Percentiles rank a stretch among this genome's conserved stretches.
These are phyloP conservation scores for Acanthosoma haemorrhoidale DNA, from an alignment of 2,888 invertebrate genomes.

Conservation along the genomic window DNA sequence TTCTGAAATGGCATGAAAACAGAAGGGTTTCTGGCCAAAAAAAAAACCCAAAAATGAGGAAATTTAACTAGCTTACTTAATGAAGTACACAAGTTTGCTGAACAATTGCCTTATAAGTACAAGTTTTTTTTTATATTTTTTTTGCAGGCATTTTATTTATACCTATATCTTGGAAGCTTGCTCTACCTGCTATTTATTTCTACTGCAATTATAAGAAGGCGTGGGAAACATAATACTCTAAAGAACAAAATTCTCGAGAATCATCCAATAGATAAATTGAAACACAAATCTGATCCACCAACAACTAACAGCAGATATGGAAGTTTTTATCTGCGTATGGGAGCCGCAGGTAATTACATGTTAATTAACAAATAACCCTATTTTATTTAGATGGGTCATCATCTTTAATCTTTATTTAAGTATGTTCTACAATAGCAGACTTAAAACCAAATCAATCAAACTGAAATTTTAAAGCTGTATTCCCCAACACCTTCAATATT, in stretches of 20 bases:
- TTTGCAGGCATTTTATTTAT: slow-evolving; percentile 35
- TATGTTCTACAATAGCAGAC: no score
- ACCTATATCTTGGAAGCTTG: slow-evolving; percentile 33
- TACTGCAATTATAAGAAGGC: slow-evolving; percentile 16
- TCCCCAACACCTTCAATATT: no score
- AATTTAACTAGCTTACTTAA: no score
- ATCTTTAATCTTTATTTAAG: neutral
- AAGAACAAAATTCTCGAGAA: neutral
- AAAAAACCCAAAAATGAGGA: no score
- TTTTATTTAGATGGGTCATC: neutral
- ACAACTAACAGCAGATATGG: slow-evolving; percentile 53
- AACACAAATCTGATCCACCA: neutral
- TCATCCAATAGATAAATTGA: neutral
- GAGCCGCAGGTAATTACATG: slow-evolving; percentile 64
- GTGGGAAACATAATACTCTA: neutral
- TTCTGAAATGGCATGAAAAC: no score
- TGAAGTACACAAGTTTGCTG: no score
- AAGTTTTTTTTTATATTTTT: neutral
- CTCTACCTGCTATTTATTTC: slow-evolving; percentile 31
- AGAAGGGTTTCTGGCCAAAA: no score
- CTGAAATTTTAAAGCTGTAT: no score
- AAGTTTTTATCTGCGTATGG: slow-evolving; percentile 79
- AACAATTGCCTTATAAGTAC: no score
- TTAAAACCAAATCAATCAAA: no score
- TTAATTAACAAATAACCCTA: no score